These are phyloP conservation scores for Pluvialis apricaria DNA, from an alignment of 2,113 vertebrate genomes.

Conservation along the genomic window DNA sequence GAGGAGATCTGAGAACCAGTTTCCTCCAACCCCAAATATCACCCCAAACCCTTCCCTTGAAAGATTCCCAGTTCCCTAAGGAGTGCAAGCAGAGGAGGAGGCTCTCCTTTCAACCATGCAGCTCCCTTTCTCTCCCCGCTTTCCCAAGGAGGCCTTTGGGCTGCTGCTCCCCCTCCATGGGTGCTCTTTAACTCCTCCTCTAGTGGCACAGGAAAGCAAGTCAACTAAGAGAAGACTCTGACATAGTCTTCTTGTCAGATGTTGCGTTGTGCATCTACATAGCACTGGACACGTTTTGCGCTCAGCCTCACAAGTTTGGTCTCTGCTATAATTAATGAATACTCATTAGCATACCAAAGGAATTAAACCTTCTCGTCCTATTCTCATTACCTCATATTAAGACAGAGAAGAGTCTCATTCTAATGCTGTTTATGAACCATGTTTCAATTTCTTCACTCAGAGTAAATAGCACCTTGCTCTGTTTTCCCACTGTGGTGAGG, in stretches of 20 bases:
- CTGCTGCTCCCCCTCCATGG: background rate
- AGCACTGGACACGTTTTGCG: accelerated
- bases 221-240: background rate
- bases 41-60: background rate
- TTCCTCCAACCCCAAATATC: background rate
- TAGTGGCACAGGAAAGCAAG: background rate
- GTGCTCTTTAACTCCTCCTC: background rate
- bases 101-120: background rate
- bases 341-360: background rate
- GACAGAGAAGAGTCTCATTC: background rate
- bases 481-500: background rate
- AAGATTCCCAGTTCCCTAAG: background rate
- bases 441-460: background rate
- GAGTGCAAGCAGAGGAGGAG: background rate
- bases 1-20: background rate
- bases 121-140: background rate
- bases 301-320: background rate
- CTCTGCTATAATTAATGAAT: background rate
- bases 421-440: background rate
- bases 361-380: background rate
- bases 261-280: background rate
- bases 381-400: background rate
- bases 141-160: background rate
- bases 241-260: background rate
- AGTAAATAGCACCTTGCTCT: background rate